Evolutionary conservation across 2,797 vertebrate genomes (phyloP).

Genomic region (Amniataba percoides): DNA sequence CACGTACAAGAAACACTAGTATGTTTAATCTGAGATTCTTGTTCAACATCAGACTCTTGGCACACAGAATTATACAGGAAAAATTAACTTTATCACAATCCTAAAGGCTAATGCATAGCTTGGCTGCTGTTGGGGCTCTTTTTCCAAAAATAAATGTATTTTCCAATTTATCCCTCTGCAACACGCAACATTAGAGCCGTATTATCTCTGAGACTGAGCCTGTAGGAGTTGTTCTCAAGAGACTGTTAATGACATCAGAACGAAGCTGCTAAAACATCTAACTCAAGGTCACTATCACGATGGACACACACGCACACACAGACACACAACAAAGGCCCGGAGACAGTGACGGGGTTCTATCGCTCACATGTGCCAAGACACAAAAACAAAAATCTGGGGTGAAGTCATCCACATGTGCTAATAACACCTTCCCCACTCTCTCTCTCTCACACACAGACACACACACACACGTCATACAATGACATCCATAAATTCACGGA

Average conservation of each 20-base stretch:
- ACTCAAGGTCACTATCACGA: conserved; percentile 39
- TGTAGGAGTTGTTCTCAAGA: conserved; percentile 55
- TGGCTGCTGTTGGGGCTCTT: too few species aligned
- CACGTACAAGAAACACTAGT: background rate
- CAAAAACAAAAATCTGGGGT: conserved; percentile 52
- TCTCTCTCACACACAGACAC: background rate
- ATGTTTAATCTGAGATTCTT: background rate
- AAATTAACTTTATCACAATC: background rate
- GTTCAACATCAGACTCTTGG: background rate
- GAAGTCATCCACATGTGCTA: conserved; percentile 61
- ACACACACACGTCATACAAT: conserved; percentile 8
- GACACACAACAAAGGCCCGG: conserved; percentile 13
- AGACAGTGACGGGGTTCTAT: conserved; percentile 27
- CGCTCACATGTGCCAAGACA: conserved; percentile 32
- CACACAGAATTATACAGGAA: background rate
- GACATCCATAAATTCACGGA: background rate
- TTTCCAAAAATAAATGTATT: too few species aligned
- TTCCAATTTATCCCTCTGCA: conserved; percentile 13
- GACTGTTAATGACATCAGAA: conserved; percentile 60
- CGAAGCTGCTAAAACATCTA: conserved; percentile 36
- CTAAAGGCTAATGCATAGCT: background rate
- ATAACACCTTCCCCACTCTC: conserved; percentile 37
- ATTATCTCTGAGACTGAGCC: conserved; percentile 39
- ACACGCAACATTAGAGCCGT: conserved; percentile 18
- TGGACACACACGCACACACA: conserved; percentile 28